A percentile compares a stretch with the other conserved stretches of the same genome.
phyloP scores from a whole-genome alignment of 2,888 invertebrate genomes.

The Amphipoea oculea region DNA sequence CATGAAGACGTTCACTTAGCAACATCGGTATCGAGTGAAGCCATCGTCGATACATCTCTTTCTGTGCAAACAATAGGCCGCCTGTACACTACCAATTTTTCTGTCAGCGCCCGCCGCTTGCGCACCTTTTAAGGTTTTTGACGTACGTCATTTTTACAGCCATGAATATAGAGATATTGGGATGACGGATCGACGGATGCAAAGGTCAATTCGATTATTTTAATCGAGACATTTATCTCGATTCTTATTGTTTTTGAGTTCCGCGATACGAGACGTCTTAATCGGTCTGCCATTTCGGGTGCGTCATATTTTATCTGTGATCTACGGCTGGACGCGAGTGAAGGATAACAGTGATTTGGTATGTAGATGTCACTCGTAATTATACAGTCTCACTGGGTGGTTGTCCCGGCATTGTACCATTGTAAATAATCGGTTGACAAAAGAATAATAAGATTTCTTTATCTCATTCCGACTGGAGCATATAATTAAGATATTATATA shows the following conservation, averaged over 20 bases:
- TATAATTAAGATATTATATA: slow-evolving; percentile 55
- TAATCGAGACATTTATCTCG: slow-evolving; percentile 87
- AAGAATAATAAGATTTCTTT: slow-evolving; percentile 64
- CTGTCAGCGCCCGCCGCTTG: slow-evolving; percentile 77
- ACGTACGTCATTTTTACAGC: slow-evolving; percentile 81
- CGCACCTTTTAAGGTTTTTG: slow-evolving; percentile 79
- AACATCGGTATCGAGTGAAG: slow-evolving; percentile 75
- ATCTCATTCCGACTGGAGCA: slow-evolving; percentile 45
- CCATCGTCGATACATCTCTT: slow-evolving; percentile 77
- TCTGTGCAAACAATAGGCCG: slow-evolving; percentile 79
- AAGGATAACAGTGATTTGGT: slow-evolving; percentile 80
- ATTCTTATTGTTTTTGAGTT: slow-evolving; percentile 84
- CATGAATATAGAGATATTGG: slow-evolving; percentile 82
- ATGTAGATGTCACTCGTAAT: slow-evolving; percentile 76
- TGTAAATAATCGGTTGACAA: slow-evolving; percentile 66
- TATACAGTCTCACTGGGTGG: slow-evolving; percentile 70
- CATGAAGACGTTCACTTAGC: slow-evolving; percentile 67
- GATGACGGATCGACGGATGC: slow-evolving; percentile 79
- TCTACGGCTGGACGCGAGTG: slow-evolving; percentile 70
- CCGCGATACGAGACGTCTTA: slow-evolving; percentile 83
- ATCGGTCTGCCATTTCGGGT: slow-evolving; percentile 80
- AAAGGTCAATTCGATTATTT: slow-evolving; percentile 86
- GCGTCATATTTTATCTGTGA: slow-evolving; percentile 77
- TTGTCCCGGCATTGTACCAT: slow-evolving; percentile 50
- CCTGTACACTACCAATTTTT: slow-evolving; percentile 77